These are phyloP conservation scores for Oxyura jamaicensis DNA, from an alignment of 2,113 vertebrate species.

Conservation along the genomic window DNA sequence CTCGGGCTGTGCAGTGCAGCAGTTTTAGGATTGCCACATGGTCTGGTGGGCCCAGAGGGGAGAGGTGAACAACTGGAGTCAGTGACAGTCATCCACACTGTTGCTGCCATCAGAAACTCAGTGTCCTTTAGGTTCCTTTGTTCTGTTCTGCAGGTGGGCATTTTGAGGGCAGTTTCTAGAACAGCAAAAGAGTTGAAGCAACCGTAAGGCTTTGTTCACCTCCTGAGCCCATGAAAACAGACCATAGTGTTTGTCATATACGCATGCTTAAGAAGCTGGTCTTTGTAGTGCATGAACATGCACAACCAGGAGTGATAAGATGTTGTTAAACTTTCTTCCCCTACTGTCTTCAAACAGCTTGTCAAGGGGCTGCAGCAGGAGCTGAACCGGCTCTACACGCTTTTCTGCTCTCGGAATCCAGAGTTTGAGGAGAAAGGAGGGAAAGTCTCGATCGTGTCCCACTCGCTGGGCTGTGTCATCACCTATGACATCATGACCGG, in stretches of 20 bases:
- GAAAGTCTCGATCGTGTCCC: constrained; percentile 97
- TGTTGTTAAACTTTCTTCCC: not conserved
- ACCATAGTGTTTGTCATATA: not conserved
- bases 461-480: constrained; percentile 97
- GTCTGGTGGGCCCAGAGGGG: not conserved
- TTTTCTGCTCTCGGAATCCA: constrained; percentile 97
- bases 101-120: not conserved
- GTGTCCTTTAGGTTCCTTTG: not conserved
- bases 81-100: not conserved
- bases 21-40: not conserved
- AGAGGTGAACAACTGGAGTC: not conserved
- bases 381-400: constrained; percentile 91
- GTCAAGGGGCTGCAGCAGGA: constrained; percentile 95
- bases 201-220: not conserved
- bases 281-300: not conserved
- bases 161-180: not conserved
- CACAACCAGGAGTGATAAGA: rapidly evolving
- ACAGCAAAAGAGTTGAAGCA: not conserved
- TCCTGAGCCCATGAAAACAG: not conserved
- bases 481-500: constrained; percentile 98
- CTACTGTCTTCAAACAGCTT: constrained; percentile 77
- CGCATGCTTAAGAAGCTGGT: rapidly evolving
- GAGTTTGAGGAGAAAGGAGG: constrained; percentile 92
- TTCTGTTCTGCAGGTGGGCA: not conserved
- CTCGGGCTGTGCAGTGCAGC: not conserved